These are phyloP conservation scores for Forpus xanthops DNA, from an alignment of 2,797 vertebrate genomes.

Conservation along the genomic window DNA sequence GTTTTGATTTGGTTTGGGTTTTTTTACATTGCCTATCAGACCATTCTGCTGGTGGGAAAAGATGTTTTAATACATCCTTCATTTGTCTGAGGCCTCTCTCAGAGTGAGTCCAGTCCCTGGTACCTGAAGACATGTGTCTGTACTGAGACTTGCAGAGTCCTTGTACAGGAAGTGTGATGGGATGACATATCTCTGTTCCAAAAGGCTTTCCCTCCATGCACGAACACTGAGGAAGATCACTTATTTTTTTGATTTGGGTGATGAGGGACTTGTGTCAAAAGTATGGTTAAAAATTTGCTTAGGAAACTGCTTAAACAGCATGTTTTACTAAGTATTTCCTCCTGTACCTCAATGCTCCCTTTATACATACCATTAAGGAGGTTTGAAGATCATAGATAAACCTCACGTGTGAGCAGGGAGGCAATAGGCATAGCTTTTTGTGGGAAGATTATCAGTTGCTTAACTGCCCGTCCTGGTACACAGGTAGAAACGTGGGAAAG, in stretches of 20 bases:
- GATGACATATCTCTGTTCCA: not conserved
- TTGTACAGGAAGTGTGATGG: not conserved
- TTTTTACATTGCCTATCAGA: not conserved
- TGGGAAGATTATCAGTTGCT: not conserved
- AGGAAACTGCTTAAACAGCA: not conserved
- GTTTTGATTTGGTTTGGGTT: not conserved
- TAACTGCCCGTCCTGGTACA: not conserved
- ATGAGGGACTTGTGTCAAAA: not conserved
- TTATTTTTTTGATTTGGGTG: not conserved
- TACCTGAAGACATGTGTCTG: not conserved
- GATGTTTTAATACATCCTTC: not conserved
- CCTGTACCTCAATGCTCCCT: not conserved
- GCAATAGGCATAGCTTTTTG: not conserved
- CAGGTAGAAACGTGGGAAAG: not conserved
- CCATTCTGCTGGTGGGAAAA: not conserved
- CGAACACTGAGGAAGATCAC: not conserved
- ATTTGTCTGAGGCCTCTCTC: not conserved
- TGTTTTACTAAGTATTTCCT: not conserved
- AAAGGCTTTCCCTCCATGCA: not conserved
- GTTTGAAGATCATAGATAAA: not conserved
- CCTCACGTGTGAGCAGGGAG: not conserved
- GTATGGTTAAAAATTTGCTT: not conserved
- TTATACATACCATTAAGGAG: not conserved
- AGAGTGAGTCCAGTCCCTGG: not conserved
- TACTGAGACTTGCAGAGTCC: not conserved